These are phyloP conservation scores for Papilio gigon DNA, from an alignment of 2,888 invertebrate species.

Conservation along the genomic window DNA sequence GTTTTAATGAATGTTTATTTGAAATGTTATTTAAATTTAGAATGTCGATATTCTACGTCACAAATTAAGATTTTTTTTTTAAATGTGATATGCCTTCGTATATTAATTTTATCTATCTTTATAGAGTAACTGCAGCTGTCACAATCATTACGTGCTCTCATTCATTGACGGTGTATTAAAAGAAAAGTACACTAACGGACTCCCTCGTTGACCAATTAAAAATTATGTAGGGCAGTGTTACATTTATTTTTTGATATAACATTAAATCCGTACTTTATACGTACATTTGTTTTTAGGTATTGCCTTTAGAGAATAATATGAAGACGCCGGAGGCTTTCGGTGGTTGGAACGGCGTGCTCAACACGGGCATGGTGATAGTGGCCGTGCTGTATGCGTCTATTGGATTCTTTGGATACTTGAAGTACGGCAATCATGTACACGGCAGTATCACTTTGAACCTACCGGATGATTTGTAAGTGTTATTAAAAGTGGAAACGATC, in stretches of 20 bases:
- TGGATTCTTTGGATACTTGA: conserved; percentile 95
- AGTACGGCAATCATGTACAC: conserved; percentile 90
- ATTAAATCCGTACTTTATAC: not conserved
- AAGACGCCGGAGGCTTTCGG: conserved; percentile 92
- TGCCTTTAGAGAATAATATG: conserved; percentile 97
- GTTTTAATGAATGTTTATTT: not conserved
- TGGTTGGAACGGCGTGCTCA: conserved; percentile 92
- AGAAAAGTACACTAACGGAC: not conserved
- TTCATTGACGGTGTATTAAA: too few species aligned
- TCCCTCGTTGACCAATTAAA: too few species aligned
- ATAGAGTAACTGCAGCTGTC: too few species aligned
- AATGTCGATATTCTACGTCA: not conserved
- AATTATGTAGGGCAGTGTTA: too few species aligned
- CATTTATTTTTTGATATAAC: not conserved
- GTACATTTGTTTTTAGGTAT: conserved; percentile 80
- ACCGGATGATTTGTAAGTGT: conserved; percentile 88
- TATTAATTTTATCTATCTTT: not conserved
- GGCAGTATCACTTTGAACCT: conserved; percentile 95
- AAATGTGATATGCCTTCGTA: not conserved
- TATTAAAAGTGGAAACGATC: too few species aligned
- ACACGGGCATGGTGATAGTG: conserved; percentile 94
- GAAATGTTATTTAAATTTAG: not conserved
- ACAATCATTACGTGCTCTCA: too few species aligned
- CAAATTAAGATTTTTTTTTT: not conserved
- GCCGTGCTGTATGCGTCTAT: conserved; percentile 91